Evolutionary conservation across 2,797 vertebrate genomes (phyloP).

Genomic region (Limosa lapponica): DNA sequence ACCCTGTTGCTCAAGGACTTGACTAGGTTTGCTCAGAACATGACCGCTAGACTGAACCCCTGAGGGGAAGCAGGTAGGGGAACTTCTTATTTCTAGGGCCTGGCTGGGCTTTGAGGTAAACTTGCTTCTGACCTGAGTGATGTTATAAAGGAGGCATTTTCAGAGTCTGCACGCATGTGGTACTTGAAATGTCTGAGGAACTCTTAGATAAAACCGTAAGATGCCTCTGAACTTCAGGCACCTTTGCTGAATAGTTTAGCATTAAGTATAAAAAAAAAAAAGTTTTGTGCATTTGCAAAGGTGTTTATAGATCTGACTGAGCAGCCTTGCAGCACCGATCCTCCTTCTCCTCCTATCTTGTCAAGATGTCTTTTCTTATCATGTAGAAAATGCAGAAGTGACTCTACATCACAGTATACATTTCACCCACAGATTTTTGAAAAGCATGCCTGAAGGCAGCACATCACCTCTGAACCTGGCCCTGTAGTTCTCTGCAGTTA

Average conservation of each 20-base stretch:
- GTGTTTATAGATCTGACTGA: background rate
- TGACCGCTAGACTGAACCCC: background rate
- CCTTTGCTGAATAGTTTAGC: background rate
- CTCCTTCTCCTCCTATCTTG: background rate
- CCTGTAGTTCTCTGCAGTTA: background rate
- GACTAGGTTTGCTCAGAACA: background rate
- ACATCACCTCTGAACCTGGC: background rate
- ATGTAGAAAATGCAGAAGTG: background rate
- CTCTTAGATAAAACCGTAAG: background rate
- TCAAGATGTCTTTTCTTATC: background rate
- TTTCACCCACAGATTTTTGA: background rate
- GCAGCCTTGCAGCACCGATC: background rate
- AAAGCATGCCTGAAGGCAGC: background rate
- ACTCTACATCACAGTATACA: fast-evolving
- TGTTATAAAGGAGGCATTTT: background rate
- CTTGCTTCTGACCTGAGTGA: background rate
- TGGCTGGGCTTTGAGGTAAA: background rate
- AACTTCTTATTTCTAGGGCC: background rate
- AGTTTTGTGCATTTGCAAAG: background rate
- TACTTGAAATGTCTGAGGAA: background rate
- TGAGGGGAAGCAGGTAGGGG: background rate
- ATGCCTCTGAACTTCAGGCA: background rate
- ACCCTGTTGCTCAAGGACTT: background rate
- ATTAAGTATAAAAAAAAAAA: background rate
- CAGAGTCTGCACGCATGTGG: background rate